A percentile compares a stretch with the other conserved stretches of the same genome.
phyloP scores from a whole-genome alignment of 92 coral and sea anemone species.

The Porites rus region DNA sequence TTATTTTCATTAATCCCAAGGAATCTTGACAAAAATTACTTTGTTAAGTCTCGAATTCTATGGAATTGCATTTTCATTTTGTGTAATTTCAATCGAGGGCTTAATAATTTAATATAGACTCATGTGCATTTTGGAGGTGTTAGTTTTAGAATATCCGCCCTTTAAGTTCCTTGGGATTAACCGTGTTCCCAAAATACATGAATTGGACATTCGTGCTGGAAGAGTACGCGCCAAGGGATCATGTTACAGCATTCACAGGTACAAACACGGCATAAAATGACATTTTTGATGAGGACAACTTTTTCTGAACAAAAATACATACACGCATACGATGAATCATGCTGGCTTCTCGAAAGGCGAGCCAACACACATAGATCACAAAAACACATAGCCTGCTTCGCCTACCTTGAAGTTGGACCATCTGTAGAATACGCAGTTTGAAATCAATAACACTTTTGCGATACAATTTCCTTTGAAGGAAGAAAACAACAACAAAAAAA shows the following conservation, averaged over 20 bases:
- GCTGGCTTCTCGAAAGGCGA: too few relatives aligned
- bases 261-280: slow-evolving; percentile 14
- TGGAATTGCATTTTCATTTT: background rate
- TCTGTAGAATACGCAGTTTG: too few relatives aligned
- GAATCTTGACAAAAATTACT: background rate
- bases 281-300: too few relatives aligned
- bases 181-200: background rate
- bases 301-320: background rate
- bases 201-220: background rate
- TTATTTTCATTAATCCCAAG: slow-evolving; percentile 14
- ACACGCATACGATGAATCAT: too few relatives aligned
- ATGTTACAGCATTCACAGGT: background rate
- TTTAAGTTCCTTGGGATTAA: background rate
- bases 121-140: too few relatives aligned
- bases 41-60: background rate
- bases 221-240: slow-evolving; percentile 2
- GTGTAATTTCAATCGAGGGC: background rate
- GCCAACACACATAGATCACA: too few relatives aligned
- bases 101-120: too few relatives aligned
- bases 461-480: too few relatives aligned
- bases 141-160: background rate
- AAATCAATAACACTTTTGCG: too few relatives aligned
- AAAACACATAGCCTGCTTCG: too few relatives aligned
- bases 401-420: too few relatives aligned
- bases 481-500: too few relatives aligned